Evolutionary conservation across 2,113 vertebrate species (phyloP), one percentile per base, ranked within the genome.

Genomic region (Petroica traversi): DNA sequence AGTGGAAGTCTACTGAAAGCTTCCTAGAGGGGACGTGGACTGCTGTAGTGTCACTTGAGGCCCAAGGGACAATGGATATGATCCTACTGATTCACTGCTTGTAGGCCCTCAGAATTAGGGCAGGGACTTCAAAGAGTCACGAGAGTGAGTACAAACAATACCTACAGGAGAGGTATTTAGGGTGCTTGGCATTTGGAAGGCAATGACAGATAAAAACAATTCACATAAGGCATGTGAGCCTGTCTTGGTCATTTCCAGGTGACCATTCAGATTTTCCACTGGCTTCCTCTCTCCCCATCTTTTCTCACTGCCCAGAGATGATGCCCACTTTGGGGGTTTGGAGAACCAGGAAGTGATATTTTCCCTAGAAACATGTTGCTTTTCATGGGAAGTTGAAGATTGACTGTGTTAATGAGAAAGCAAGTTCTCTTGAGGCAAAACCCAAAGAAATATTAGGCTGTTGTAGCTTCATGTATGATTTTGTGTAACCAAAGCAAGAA

Each of bases 281-380:
- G 8, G 7, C 33, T 57, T 69, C 26, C 23, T 57, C 23, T 40
- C 29, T 51, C 11, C 19, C 9, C 0, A 0, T 28, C 34, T 63
- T 67, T 22, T 48, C 23, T 51, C 19, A 1, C 58, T 40, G 49
- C 38, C 34, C 14, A 41, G 74, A 64, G 54, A 22, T 28, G 24
- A 3, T 88, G 29, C 12, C 14, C 14, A 1, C 41, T 28, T 28
- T 8, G 24, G 38, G 26, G 25, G 18, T 46, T 78, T 63, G 23
- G 19, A 59, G 48, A 57, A 38, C 22, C 48, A 55, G 3, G 13
- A 36, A 54, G 33, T 69, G 26, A 10, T 26, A 8, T 36, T 90
- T 85, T 19, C 40, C 33, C 26, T 66, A 29, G 41, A 79, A 77
- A 33, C 1, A 14, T 3, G 7, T 54, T 93, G 36, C 12, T 38